These are phyloP conservation scores for Watsonalla cultraria DNA, from an alignment of 2,888 invertebrate species.

Conservation along the genomic window DNA sequence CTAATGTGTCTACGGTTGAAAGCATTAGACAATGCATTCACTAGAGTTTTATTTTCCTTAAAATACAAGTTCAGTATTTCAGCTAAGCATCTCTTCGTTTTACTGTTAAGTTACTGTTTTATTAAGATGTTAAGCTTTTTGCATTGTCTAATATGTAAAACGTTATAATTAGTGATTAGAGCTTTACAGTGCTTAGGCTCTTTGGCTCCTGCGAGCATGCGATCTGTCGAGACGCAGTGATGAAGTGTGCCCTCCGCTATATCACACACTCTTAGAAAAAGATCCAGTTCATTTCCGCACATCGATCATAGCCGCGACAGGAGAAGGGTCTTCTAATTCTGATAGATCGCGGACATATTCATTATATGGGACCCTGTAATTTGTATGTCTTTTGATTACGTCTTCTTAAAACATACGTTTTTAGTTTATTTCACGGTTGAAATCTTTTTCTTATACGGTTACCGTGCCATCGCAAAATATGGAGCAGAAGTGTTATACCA, in stretches of 20 bases:
- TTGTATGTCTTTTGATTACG: constrained; percentile 15
- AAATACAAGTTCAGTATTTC: background rate
- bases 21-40: constrained; percentile 53
- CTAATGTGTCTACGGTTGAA: constrained; percentile 46
- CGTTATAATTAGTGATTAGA: too few species aligned
- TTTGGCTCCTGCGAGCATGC: background rate
- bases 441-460: background rate
- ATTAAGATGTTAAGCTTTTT: too few species aligned
- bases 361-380: constrained; percentile 52
- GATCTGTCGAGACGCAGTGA: constrained; percentile 20
- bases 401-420: background rate
- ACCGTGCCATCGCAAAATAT: constrained; percentile 5
- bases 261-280: constrained; percentile 68
- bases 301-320: constrained; percentile 72
- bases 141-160: too few species aligned
- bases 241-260: constrained; percentile 49
- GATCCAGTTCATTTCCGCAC: constrained; percentile 75
- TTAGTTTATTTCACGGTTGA: too few species aligned
- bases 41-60: constrained; percentile 25
- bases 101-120: too few species aligned
- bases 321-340: constrained; percentile 72
- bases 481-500: constrained; percentile 19
- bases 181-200: background rate
- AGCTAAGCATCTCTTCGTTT: background rate
- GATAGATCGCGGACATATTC: constrained; percentile 72